Evolutionary conservation across 2,113 vertebrate genomes (phyloP), one percentile per base, ranked within the genome.

Genomic region (Picathartes gymnocephalus): DNA sequence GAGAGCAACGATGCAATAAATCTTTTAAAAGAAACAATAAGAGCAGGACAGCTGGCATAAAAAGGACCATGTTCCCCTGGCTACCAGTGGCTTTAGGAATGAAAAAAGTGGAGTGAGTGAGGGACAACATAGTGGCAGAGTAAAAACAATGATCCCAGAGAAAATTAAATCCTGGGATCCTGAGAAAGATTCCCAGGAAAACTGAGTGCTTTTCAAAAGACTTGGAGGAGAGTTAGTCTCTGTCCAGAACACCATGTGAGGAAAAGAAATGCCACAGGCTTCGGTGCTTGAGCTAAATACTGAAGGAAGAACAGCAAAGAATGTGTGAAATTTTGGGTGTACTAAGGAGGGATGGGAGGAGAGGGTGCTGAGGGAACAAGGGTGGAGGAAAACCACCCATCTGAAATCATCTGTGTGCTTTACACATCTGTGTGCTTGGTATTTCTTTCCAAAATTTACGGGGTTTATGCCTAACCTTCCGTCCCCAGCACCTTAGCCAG

Each of bases 11-110:
- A 83, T 92, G 92, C 92, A 95, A 83, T 94, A 95, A 94, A 95
- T 96, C 95, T 96, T 96, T 96, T 93, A 93, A 95, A 96, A 96
- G 96, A 96, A 96, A 97, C 92, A 97, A 97, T 97, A 91, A 93
- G 77, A 61, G 53, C 77, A 65, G 78, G 95, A 93, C 95, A 96
- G 92, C 88, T 97, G 94, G 86, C 73, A 84, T 89, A 79, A 92
- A 94, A 95, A 91, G 61, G 73, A 95, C 18, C n/a, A 5, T 28
- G 93, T 95, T 95, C 93, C 94, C 94, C 94, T 94, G 73, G 89
- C 93, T 95, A 96, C 93, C 50, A 57, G 53, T 15, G 48, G 65
- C 86, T 86, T 84, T 15, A 84, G 81, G 86, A 96, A 95, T 95
- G 65, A 93, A 91, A 81, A 72, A 92, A 84, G 40, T 76, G 44